Percentiles rank a stretch among this genome's conserved stretches.
Conservation (phyloP, 1,140 invertebrate species). For the Solenopsis invicta region DNA sequence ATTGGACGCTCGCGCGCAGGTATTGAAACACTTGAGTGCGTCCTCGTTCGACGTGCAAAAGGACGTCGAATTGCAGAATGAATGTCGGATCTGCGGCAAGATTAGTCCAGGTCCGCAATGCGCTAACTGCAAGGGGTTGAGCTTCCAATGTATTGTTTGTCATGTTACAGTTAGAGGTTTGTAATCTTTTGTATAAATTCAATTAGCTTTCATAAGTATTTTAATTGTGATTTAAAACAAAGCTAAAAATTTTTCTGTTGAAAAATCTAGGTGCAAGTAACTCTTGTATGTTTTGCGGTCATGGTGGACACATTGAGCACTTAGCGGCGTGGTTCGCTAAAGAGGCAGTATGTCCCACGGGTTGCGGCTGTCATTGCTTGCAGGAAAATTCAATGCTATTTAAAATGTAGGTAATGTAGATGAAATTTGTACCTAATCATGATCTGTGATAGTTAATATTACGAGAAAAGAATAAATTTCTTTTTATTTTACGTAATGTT, state of each 20-base stretch:
- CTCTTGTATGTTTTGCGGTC: slow-evolving; percentile 95
- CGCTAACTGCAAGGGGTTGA: slow-evolving; percentile 90
- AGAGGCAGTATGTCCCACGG: slow-evolving; percentile 91
- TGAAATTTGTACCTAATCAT: slow-evolving; percentile 66
- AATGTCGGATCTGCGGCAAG: slow-evolving; percentile 91
- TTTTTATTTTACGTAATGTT: slow-evolving; percentile 19
- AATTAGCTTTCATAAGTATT: background rate
- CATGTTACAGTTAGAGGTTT: slow-evolving; percentile 94
- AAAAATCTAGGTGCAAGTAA: slow-evolving; percentile 89
- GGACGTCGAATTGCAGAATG: slow-evolving; percentile 92
- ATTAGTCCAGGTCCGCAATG: slow-evolving; percentile 89
- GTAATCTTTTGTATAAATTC: slow-evolving; percentile 34
- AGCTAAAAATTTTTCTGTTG: slow-evolving; percentile 26
- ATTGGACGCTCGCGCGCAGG: slow-evolving; percentile 92
- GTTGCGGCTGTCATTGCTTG: slow-evolving; percentile 96
- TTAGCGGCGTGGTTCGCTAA: slow-evolving; percentile 93
- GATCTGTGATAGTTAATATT: slow-evolving; percentile 57
- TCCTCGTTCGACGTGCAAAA: slow-evolving; percentile 88
- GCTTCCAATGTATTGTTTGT: slow-evolving; percentile 94
- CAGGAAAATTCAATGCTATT: slow-evolving; percentile 87
- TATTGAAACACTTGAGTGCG: slow-evolving; percentile 92
- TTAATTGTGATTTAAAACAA: background rate
- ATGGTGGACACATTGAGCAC: slow-evolving; percentile 96
- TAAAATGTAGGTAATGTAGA: slow-evolving; percentile 76
- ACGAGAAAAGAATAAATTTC: slow-evolving; percentile 60